Conservation (phyloP, 2,888 invertebrate genomes). For the Girardia tigrina region DNA sequence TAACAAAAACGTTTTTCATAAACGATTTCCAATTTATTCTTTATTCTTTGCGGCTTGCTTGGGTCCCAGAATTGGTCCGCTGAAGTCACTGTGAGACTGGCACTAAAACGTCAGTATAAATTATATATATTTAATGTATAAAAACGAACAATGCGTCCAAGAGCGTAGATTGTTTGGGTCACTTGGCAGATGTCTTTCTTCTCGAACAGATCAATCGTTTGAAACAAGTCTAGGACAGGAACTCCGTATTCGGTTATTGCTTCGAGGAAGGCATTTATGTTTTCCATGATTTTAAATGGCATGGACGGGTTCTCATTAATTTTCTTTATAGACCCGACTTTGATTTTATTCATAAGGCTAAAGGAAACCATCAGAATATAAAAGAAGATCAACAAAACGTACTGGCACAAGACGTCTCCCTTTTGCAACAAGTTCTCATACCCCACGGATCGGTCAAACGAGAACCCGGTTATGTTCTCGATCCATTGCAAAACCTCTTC, state of each 20-base stretch:
- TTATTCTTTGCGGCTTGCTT: slow-evolving; percentile 90
- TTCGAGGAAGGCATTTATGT: slow-evolving; percentile 75
- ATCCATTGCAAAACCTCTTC: slow-evolving; percentile 78
- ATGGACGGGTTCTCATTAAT: slow-evolving; percentile 87
- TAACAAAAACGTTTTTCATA: no score
- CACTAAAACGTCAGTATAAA: no score
- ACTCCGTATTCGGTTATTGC: slow-evolving; percentile 87
- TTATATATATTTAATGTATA: no score
- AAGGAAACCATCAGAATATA: no score
- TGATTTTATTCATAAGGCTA: slow-evolving; percentile 73
- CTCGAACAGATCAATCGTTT: slow-evolving; percentile 95
- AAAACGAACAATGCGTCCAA: slow-evolving; percentile 86
- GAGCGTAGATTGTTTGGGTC: slow-evolving; percentile 73
- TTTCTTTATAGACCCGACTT: slow-evolving; percentile 83
- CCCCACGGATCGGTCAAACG: slow-evolving; percentile 62
- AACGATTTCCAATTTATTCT: no score
- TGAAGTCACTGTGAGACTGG: slow-evolving; percentile 44
- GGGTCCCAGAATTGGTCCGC: slow-evolving; percentile 67
- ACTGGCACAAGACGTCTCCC: slow-evolving; percentile 70
- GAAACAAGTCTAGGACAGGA: slow-evolving; percentile 93
- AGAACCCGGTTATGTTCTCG: slow-evolving; percentile 67
- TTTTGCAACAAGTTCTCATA: slow-evolving; percentile 82
- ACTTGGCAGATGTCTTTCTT: slow-evolving; percentile 91
- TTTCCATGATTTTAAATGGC: slow-evolving; percentile 91
- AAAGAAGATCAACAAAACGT: slow-evolving; percentile 39